Conservation (phyloP, 2,113 vertebrate species). For the Tympanuchus pallidicinctus region DNA sequence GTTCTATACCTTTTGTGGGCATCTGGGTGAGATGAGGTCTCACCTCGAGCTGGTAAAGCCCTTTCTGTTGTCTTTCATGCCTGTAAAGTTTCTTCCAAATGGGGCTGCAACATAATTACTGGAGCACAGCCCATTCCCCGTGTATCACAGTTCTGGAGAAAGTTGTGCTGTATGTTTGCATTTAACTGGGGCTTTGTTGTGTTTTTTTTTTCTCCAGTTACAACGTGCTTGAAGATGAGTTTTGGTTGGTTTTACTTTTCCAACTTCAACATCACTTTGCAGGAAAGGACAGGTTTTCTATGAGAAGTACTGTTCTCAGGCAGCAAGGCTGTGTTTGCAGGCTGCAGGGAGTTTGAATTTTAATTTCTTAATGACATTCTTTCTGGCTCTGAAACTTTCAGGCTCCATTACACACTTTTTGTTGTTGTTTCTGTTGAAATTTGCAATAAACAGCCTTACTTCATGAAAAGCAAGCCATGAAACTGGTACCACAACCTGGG, state of each 20-base stretch:
- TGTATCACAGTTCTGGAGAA: not conserved
- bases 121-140: fast-evolving
- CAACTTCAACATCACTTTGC: not conserved
- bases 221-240: not conserved
- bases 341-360: not conserved
- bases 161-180: not conserved
- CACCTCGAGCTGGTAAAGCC: not conserved
- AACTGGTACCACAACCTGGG: not conserved
- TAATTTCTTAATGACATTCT: not conserved
- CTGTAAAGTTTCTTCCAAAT: not conserved
- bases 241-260: not conserved
- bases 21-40: not conserved
- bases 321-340: not conserved
- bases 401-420: not conserved
- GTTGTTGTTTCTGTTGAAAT: constrained; percentile 12
- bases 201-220: not conserved
- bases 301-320: not conserved
- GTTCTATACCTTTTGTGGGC: not conserved
- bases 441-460: not conserved
- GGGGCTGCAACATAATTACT: not conserved
- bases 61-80: not conserved
- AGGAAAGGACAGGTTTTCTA: fast-evolving
- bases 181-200: not conserved
- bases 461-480: not conserved
- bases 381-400: constrained; percentile 10